phyloP scores from a whole-genome alignment of 1,140 invertebrate genomes.

The Brachionus koreanus region DNA sequence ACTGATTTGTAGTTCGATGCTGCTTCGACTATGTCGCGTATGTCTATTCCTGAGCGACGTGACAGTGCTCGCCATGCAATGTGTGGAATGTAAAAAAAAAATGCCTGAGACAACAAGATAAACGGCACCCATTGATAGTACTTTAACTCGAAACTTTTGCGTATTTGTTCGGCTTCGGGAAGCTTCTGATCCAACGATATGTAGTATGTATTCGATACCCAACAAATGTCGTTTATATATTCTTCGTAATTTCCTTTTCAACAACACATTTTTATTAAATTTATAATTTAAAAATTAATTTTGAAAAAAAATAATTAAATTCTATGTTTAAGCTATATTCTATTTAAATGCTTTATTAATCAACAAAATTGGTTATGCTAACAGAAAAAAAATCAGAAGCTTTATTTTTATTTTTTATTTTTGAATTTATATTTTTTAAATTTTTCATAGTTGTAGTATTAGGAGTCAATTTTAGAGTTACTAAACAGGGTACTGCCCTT shows the following conservation, averaged over 20 bases:
- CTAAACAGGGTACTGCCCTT: no score
- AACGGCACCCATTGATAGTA: conserved; percentile 48
- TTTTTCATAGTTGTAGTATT: no score
- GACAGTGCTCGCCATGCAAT: conserved; percentile 46
- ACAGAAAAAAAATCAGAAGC: no score
- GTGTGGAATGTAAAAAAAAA: conserved; percentile 47
- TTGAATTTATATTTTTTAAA: no score
- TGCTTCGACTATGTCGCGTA: conserved; percentile 44
- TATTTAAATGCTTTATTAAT: background rate
- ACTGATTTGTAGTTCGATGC: conserved; percentile 44
- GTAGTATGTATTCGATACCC: conserved; percentile 44
- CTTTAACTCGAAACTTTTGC: conserved; percentile 8
- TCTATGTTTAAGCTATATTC: no score
- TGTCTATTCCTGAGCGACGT: conserved; percentile 46
- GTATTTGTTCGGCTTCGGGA: conserved; percentile 28
- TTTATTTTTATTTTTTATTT: no score
- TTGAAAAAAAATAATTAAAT: no score
- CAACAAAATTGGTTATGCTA: no score
- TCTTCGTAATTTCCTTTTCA: conserved; percentile 10
- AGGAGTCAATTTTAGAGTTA: no score
- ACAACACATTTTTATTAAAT: background rate
- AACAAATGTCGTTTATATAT: conserved; percentile 40
- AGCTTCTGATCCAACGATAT: conserved; percentile 34
- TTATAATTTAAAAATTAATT: background rate
- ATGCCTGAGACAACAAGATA: conserved; percentile 46